phyloP scores from a whole-genome alignment of 2,888 invertebrate genomes.

The Acheta domesticus region DNA sequence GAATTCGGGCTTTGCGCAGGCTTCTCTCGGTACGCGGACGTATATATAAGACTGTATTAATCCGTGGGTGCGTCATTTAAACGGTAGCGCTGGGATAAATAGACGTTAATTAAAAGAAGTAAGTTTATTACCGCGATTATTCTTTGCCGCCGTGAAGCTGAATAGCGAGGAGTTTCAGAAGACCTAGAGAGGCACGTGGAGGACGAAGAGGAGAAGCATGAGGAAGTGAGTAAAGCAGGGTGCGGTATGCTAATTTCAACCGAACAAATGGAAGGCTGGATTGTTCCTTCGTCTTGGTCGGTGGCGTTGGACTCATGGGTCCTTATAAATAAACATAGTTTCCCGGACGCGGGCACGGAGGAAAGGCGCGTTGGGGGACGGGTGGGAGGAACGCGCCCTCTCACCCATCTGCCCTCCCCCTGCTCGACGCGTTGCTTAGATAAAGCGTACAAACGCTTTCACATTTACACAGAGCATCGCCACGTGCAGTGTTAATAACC shows the following conservation, averaged over 20 bases:
- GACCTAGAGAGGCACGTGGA: neutral
- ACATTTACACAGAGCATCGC: constrained; percentile 5
- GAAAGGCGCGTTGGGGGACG: too few species aligned
- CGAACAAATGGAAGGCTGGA: neutral
- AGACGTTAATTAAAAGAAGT: neutral
- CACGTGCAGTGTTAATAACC: neutral
- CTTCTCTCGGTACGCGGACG: too few species aligned
- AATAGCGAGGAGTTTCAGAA: neutral
- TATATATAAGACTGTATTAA: too few species aligned
- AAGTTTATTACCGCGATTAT: neutral
- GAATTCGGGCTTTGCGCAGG: too few species aligned
- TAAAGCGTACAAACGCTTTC: neutral
- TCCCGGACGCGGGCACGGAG: neutral
- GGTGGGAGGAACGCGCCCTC: neutral
- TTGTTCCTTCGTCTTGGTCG: neutral
- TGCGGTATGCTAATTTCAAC: neutral
- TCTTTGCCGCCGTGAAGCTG: neutral
- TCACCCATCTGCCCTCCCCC: neutral
- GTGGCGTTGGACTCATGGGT: neutral
- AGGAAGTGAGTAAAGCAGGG: too few species aligned
- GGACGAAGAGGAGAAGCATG: neutral
- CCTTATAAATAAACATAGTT: constrained; percentile 1
- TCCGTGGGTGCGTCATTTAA: too few species aligned
- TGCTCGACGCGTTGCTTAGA: neutral
- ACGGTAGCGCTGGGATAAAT: neutral